Base-by-base conservation (phyloP, 2,888 invertebrate species). In the Xylota segnis region DNA sequence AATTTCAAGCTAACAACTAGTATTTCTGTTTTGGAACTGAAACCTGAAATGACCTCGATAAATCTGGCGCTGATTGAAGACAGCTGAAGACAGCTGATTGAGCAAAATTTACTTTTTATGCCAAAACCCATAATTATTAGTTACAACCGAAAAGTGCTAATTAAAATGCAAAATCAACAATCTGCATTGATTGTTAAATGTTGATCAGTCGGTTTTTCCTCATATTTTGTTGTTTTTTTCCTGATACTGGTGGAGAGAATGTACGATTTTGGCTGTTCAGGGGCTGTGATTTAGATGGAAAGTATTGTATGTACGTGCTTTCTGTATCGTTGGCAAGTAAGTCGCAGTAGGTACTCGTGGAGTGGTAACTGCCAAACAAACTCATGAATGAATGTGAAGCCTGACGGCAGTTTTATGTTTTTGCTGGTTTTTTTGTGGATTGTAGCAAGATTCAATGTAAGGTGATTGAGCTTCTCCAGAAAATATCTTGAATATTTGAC, bases 231-330 rank as follows among this genome's bases (percentile, higher is more conserved):
- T 3, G 10, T 5, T 23, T 12, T 37, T n/a, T n/a, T 40, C 43
- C 34, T 34, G 14, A 50, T 50, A 10, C 63, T 52, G 45, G 7
- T 45, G 75, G 56, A 27, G 29, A 65, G 47, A 74, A 23, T 23
- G 23, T 43, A 74, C 4, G 12, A 9, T 56, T 56, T 16, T 34
- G 37, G 34, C 47, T 56, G 65, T 66, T 75, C 65, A 65, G 56
- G 56, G 65, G 65, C 56, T 56, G 65, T 27, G 43, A 75, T 27
- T 56, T 14, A 47, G 56, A 34, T 58, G 47, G 56, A 75, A 65
- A 14, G n/a, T n/a, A n/a, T n/a, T n/a, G n/a, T n/a, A n/a, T n/a
- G n/a, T 74, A 75, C 75, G 75, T 65, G 75, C 23, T 75, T 47
- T 66, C 16, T 23, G 16, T 66, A 66, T 66, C 45, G 45, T 47